phyloP scores from a whole-genome alignment of 2,888 invertebrate genomes.

The Acanthosoma haemorrhoidale region DNA sequence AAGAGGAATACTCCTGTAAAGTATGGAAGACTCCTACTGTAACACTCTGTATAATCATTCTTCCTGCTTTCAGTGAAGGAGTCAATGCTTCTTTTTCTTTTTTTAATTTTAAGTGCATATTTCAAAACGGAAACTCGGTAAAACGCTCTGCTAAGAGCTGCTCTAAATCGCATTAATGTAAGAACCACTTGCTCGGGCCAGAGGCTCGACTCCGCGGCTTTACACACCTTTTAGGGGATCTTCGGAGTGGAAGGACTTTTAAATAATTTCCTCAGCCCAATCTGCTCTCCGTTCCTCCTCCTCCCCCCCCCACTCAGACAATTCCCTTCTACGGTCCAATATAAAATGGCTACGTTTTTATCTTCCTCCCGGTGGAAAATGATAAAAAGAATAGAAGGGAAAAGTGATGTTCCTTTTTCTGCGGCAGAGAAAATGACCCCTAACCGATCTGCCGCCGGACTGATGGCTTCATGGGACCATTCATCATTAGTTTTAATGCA shows the following conservation, averaged over 20 bases:
- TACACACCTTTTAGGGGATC: background rate
- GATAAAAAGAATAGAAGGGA: background rate
- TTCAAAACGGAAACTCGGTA: too few relatives aligned
- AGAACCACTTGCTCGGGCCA: background rate
- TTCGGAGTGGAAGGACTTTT: background rate
- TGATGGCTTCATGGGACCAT: background rate
- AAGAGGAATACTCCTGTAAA: too few relatives aligned
- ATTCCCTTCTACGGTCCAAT: background rate
- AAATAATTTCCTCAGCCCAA: constrained; percentile 6
- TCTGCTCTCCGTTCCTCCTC: background rate
- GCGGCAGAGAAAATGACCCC: background rate
- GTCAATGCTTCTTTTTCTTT: too few relatives aligned
- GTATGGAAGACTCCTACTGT: too few relatives aligned
- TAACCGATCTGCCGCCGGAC: background rate
- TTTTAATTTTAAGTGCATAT: too few relatives aligned
- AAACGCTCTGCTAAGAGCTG: too few relatives aligned
- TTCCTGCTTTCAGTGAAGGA: too few relatives aligned
- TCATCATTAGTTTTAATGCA: constrained; percentile 28
- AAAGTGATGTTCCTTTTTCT: background rate
- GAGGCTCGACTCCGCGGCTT: background rate
- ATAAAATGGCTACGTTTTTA: background rate
- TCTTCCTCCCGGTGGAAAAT: background rate
- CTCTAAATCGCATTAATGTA: background rate
- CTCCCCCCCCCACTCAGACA: background rate
- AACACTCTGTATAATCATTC: too few relatives aligned